Evolutionary conservation across 2,888 invertebrate genomes (phyloP), one percentile per base, ranked within the genome.

Genomic region (Gibbula magus): DNA sequence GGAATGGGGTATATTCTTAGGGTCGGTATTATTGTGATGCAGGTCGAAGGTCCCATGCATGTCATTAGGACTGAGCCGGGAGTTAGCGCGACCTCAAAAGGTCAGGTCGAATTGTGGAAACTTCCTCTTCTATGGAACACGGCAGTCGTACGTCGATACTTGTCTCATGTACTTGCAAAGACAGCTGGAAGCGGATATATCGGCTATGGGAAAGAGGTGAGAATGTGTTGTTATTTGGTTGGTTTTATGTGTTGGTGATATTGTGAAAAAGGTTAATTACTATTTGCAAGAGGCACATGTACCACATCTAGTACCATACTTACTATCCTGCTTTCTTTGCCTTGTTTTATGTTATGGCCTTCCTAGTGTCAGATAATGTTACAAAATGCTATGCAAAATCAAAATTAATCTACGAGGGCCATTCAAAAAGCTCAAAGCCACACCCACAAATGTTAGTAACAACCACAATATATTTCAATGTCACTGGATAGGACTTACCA

Each of bases 91-190:
- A 35, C 35, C 70, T 32, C 25, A 18, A 20, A 10, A 35, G 35
- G 35, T 32, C 70, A 35, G 70, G 39, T 70, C 29, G 70, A 70
- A 20, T 70, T 70, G 70, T 70, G 70, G 70, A 32, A 32, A 32
- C 70, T 70, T 20, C 70, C 70, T 3, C 70, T 16, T 35, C 39
- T 35, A 35, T 70, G 70, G 70, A 70, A 70, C 70, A 70, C 70
- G n/a, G 70, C 70, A 10, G n/a, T 70, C 32, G 70, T 70, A 5
- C 70, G 70, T 3, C 70, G 70, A 20, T 70, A 70, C 35, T 35
- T 70, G 32, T 70, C 70, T 5, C 70, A 70, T n/a, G 70, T 70
- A 4, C 39, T 70, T 5, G 70, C 70, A 10, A 70, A 70, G 39
- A 32, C 70, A 70, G 70, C 70, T 10, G 70, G 70, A 2, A 70